A percentile compares a stretch with the other conserved stretches of the same genome.
Evolutionary conservation across 1,140 invertebrate genomes (phyloP).

Genomic region (Drosophila arawakana): DNA sequence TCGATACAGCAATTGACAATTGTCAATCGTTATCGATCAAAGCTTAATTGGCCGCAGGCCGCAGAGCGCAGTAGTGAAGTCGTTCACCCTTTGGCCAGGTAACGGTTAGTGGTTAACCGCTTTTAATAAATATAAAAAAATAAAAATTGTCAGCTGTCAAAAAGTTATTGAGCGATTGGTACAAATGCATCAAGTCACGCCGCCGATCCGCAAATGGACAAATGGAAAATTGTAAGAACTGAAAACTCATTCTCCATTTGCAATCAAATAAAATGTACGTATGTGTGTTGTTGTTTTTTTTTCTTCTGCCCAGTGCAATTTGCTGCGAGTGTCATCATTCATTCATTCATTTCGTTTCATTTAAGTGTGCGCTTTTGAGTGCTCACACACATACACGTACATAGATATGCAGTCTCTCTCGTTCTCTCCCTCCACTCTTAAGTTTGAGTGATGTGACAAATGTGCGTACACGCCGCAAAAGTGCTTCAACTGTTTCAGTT

Average conservation of each 20-base stretch:
- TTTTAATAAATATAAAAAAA: slow-evolving; percentile 3
- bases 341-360: slow-evolving; percentile 37
- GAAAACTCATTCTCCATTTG: slow-evolving; percentile 18
- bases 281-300: not conserved
- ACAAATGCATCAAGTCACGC: slow-evolving; percentile 63
- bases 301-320: slow-evolving; percentile 58
- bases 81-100: slow-evolving; percentile 39
- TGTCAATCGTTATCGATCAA: slow-evolving; percentile 63
- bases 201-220: slow-evolving; percentile 8
- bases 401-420: not conserved
- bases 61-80: not conserved
- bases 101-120: slow-evolving; percentile 24
- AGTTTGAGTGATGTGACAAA: slow-evolving; percentile 77
- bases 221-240: not conserved
- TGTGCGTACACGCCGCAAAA: slow-evolving; percentile 59
- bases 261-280: slow-evolving; percentile 33
- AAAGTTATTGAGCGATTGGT: slow-evolving; percentile 70
- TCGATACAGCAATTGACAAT: slow-evolving; percentile 67
- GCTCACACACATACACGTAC: not conserved
- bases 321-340: slow-evolving; percentile 72
- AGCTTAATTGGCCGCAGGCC: slow-evolving; percentile 60
- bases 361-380: slow-evolving; percentile 19
- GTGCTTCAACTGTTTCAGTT: slow-evolving; percentile 47
- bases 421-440: slow-evolving; percentile 34
- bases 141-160: slow-evolving; percentile 60